Percentiles rank a stretch among this genome's conserved stretches.
Evolutionary conservation across 2,113 vertebrate genomes (phyloP).

Genomic region (Neotragus moschatus): DNA sequence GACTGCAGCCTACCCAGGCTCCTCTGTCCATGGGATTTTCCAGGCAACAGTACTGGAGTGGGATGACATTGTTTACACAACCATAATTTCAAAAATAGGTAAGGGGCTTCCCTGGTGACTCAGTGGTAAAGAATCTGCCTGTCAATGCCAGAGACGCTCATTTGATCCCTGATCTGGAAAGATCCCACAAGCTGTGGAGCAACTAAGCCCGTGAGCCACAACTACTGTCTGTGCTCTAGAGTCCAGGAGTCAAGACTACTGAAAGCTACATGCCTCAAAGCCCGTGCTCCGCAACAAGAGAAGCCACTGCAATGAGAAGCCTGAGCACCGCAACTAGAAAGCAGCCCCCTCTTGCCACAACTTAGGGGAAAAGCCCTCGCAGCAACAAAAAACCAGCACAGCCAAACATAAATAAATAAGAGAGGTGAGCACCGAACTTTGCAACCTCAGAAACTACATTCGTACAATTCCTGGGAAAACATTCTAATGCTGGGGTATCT

Average conservation of each 20-base stretch:
- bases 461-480: background rate
- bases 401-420: background rate
- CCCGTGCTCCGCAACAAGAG: background rate
- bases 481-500: background rate
- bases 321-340: background rate
- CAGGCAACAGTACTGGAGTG: too few relatives aligned
- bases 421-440: background rate
- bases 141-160: background rate
- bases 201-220: background rate
- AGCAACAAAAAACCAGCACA: background rate
- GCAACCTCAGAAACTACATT: conserved; percentile 13
- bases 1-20: too few relatives aligned
- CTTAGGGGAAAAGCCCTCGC: background rate
- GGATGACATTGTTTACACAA: background rate
- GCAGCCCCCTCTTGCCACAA: background rate
- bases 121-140: background rate
- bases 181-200: background rate
- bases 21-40: too few relatives aligned
- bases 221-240: background rate
- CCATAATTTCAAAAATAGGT: conserved; percentile 38
- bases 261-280: background rate
- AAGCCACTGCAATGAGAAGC: background rate
- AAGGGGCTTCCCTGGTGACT: background rate
- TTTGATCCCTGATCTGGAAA: background rate
- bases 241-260: background rate